Evolutionary conservation across 2,113 vertebrate genomes (phyloP).

Genomic region (Corynorhinus townsendii): DNA sequence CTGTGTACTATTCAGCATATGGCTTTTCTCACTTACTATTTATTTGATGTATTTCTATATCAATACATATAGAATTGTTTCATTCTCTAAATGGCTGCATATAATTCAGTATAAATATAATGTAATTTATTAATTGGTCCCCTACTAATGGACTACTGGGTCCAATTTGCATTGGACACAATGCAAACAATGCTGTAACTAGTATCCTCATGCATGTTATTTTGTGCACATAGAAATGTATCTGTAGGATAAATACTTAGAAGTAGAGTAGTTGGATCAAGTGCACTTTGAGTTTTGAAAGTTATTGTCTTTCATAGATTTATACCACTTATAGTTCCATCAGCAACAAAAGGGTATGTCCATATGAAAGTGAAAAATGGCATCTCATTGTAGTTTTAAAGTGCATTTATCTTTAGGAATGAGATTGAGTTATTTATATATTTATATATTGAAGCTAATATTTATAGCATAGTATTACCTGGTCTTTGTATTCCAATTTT

Average conservation of each 20-base stretch:
- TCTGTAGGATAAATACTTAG: not conserved
- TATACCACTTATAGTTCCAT: not conserved
- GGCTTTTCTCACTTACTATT: not conserved
- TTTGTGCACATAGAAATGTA: not conserved
- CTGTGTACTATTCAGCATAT: not conserved
- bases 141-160: not conserved
- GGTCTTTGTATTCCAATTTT: not conserved
- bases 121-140: not conserved
- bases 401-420: constrained; percentile 19
- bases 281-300: constrained; percentile 22
- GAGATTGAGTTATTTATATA: not conserved
- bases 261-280: not conserved
- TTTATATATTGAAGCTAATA: not conserved
- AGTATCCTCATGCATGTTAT: not conserved
- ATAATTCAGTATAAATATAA: not conserved
- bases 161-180: not conserved
- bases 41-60: not conserved
- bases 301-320: not conserved
- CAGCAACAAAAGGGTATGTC: not conserved
- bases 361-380: not conserved
- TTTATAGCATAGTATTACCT: not conserved
- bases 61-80: not conserved
- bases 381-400: constrained; percentile 2
- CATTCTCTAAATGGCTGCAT: not conserved
- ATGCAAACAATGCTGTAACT: not conserved